Percentiles rank a stretch among this genome's conserved stretches.
These are phyloP conservation scores for Chiloscyllium plagiosum DNA, from an alignment of 2,113 vertebrate genomes.

Conservation along the genomic window DNA sequence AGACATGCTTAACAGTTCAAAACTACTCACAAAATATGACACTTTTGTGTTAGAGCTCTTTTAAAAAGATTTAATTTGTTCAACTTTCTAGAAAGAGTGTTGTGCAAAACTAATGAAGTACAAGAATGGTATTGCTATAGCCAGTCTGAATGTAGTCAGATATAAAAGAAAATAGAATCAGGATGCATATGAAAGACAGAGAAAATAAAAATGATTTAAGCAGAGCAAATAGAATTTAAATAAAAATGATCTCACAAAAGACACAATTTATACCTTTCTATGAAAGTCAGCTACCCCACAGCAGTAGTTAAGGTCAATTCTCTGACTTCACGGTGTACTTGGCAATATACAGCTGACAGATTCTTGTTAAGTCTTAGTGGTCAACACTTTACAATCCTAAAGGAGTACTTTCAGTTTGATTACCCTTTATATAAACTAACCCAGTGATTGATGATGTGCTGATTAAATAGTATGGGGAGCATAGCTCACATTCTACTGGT, in stretches of 20 bases:
- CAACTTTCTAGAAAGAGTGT: not conserved
- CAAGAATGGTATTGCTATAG: not conserved
- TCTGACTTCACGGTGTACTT: not conserved
- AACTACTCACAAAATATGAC: not conserved
- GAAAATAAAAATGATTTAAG: not conserved
- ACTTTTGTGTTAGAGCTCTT: not conserved
- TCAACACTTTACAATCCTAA: not conserved
- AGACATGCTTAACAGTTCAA: not conserved
- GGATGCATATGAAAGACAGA: not conserved
- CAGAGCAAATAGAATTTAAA: not conserved
- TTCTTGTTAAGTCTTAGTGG: slow-evolving; percentile 13
- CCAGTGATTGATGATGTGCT: slow-evolving; percentile 16
- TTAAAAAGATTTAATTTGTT: not conserved
- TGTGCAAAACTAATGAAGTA: not conserved
- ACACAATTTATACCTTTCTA: not conserved
- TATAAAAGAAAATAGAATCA: not conserved
- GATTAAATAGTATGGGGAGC: not conserved
- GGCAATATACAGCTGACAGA: not conserved
- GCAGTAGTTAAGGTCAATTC: not conserved
- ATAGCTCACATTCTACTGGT: not conserved
- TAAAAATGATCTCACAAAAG: not conserved
- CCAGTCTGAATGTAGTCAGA: not conserved
- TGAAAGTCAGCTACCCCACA: not conserved
- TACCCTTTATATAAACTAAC: not conserved
- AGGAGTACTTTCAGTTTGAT: not conserved